These are phyloP conservation scores for Lasius fuliginosus DNA, from an alignment of 2,888 invertebrate species.

Conservation along the genomic window DNA sequence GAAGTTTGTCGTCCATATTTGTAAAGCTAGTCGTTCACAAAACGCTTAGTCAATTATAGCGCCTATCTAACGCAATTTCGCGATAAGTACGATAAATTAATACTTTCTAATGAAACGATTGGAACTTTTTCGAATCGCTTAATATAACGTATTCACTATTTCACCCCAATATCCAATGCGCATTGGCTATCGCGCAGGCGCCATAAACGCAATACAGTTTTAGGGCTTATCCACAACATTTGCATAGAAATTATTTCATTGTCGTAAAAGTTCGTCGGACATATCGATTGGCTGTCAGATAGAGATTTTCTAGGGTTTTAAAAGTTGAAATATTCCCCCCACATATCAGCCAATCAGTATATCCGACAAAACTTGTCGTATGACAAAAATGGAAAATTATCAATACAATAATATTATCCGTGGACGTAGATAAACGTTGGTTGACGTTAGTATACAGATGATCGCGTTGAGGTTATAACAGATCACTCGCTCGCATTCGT, in stretches of 20 bases:
- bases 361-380: too few relatives aligned
- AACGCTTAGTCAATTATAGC: neutral
- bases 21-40: neutral
- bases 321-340: too few relatives aligned
- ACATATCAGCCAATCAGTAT: too few relatives aligned
- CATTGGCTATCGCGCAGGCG: too few relatives aligned
- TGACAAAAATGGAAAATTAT: too few relatives aligned
- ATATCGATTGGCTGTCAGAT: too few relatives aligned
- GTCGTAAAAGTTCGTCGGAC: too few relatives aligned
- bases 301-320: too few relatives aligned
- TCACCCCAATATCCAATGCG: too few relatives aligned
- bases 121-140: neutral
- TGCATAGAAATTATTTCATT: too few relatives aligned
- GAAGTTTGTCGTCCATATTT: constrained; percentile 88
- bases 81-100: neutral
- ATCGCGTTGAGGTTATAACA: neutral
- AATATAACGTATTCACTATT: neutral
- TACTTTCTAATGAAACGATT: neutral
- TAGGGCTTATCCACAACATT: too few relatives aligned
- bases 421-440: neutral
- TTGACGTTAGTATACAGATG: neutral
- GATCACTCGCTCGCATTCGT: neutral
- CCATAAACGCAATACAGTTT: too few relatives aligned
- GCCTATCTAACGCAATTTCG: neutral
- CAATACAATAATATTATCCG: neutral